These are phyloP conservation scores for Drosophila pegasa DNA, from an alignment of 2,888 invertebrate genomes.

Conservation along the genomic window DNA sequence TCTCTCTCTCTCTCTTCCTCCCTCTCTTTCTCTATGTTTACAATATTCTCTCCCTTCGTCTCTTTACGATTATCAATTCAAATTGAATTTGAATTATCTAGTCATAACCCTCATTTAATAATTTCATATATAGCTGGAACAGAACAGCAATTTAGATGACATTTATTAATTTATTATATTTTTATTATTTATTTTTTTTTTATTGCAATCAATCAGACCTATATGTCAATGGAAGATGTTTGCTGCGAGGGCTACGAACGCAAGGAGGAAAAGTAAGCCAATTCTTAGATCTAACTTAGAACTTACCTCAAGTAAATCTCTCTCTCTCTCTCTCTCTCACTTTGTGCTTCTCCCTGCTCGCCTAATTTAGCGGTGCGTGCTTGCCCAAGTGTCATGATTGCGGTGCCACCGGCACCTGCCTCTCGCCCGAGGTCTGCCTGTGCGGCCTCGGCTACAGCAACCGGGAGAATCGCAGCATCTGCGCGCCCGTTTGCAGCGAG, in stretches of 20 bases:
- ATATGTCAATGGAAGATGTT: constrained; percentile 68
- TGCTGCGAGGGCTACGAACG: constrained; percentile 82
- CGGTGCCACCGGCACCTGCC: constrained; percentile 74
- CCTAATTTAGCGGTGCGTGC: constrained; percentile 75
- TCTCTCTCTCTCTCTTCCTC: no score
- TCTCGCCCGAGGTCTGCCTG: constrained; percentile 75
- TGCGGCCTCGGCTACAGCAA: constrained; percentile 79
- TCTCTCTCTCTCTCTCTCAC: background rate
- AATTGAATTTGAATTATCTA: no score
- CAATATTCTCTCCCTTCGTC: no score
- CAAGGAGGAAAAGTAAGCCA: constrained; percentile 63
- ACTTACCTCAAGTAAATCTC: background rate
- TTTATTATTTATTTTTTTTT: no score
- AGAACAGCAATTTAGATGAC: no score
- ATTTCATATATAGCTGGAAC: no score
- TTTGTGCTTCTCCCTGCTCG: background rate
- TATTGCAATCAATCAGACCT: constrained; percentile 56
- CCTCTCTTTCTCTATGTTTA: no score
- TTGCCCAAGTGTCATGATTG: constrained; percentile 80
- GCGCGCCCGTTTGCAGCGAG: constrained; percentile 75
- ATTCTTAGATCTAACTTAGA: background rate
- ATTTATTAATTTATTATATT: background rate
- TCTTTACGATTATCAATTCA: no score
- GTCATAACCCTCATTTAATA: no score
- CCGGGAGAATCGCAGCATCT: constrained; percentile 61